A percentile compares a stretch with the other conserved stretches of the same genome.
These are phyloP conservation scores for Rhingia rostrata DNA, from an alignment of 2,888 invertebrate genomes.

Conservation along the genomic window DNA sequence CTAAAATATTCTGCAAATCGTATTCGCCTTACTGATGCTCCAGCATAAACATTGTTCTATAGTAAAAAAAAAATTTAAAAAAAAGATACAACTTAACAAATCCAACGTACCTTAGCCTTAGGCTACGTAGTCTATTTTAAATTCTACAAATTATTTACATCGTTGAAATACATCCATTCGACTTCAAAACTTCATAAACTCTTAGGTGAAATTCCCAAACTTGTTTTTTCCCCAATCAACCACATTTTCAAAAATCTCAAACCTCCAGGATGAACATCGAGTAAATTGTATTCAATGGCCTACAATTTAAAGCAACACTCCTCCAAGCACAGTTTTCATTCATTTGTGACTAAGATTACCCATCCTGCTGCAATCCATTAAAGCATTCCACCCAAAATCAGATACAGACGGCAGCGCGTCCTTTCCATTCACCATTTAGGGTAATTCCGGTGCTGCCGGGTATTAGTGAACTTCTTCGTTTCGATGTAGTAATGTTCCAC, in stretches of 20 bases:
- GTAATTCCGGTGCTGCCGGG: conserved; percentile 24
- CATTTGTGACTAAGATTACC: conserved; percentile 33
- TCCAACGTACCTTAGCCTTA: too few relatives aligned
- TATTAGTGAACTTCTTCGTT: conserved; percentile 53
- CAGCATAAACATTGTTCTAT: too few relatives aligned
- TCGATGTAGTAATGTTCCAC: conserved; percentile 55
- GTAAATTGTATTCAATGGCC: conserved; percentile 1
- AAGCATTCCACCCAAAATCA: neutral
- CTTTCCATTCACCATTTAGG: conserved; percentile 1
- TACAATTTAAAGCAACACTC: conserved; percentile 5
- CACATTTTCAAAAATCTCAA: neutral
- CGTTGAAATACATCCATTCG: neutral
- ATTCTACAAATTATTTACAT: neutral
- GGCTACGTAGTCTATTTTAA: neutral
- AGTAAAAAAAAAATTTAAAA: too few relatives aligned
- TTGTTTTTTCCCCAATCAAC: neutral
- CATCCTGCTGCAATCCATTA: conserved; percentile 8
- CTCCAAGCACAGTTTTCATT: conserved; percentile 32
- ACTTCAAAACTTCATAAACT: neutral
- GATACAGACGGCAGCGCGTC: conserved; percentile 48
- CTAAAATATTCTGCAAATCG: too few relatives aligned
- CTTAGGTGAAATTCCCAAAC: neutral
- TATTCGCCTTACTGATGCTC: too few relatives aligned
- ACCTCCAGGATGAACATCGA: neutral
- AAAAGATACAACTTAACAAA: too few relatives aligned